A percentile compares a stretch with the other conserved stretches of the same genome.
phyloP scores from a whole-genome alignment of 2,888 invertebrate species.

The Daptonema setosum region DNA sequence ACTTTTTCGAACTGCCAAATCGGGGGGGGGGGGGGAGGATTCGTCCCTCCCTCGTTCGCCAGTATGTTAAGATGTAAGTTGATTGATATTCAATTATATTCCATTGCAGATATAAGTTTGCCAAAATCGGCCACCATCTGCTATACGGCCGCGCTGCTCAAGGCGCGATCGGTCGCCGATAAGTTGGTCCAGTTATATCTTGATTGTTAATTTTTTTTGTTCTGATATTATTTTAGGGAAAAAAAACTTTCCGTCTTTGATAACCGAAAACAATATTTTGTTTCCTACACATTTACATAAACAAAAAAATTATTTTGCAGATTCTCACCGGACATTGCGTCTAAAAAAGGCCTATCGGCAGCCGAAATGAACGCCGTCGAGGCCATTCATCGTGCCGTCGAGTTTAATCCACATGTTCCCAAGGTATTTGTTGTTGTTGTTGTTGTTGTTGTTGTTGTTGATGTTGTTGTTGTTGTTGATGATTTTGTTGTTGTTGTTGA shows the following conservation, averaged over 20 bases:
- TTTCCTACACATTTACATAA: too few relatives aligned
- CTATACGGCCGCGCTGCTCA: slow-evolving; percentile 77
- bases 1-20: too few relatives aligned
- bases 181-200: slow-evolving; percentile 15
- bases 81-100: not conserved
- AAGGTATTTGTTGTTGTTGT: slow-evolving; percentile 35
- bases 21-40: too few relatives aligned
- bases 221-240: too few relatives aligned
- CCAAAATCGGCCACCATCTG: slow-evolving; percentile 84
- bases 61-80: too few relatives aligned
- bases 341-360: slow-evolving; percentile 55
- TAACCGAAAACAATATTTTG: too few relatives aligned
- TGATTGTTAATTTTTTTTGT: too few relatives aligned
- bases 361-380: slow-evolving; percentile 80
- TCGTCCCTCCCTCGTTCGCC: too few relatives aligned
- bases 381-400: slow-evolving; percentile 79
- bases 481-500: too few relatives aligned
- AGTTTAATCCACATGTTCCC: slow-evolving; percentile 92
- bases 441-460: too few relatives aligned
- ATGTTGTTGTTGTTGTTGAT: too few relatives aligned
- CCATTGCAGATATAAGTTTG: slow-evolving; percentile 50
- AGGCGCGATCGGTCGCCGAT: slow-evolving; percentile 41
- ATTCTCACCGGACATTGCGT: slow-evolving; percentile 61
- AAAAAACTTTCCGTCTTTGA: too few relatives aligned
- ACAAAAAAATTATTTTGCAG: slow-evolving; percentile 23